Percentiles rank a stretch among this genome's conserved stretches.
Evolutionary conservation across 1,140 invertebrate species (phyloP).

Genomic region (Nasonia giraulti): DNA sequence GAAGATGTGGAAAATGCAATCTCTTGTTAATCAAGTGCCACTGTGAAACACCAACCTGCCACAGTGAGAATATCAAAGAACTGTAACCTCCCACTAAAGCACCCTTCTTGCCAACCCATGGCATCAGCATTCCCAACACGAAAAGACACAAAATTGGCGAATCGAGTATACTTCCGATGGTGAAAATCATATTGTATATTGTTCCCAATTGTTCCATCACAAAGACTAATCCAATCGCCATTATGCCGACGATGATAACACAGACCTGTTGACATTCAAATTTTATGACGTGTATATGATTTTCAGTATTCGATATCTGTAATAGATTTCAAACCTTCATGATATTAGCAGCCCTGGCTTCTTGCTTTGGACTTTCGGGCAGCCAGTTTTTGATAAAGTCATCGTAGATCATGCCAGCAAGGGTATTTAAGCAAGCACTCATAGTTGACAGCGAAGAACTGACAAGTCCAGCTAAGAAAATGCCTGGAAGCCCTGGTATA

Average conservation of each 20-base stretch:
- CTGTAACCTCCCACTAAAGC: constrained; percentile 74
- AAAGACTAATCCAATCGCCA: constrained; percentile 75
- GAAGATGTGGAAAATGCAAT: constrained; percentile 60
- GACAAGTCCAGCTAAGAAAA: constrained; percentile 83
- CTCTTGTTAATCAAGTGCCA: constrained; percentile 67
- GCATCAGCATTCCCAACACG: constrained; percentile 74
- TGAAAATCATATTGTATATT: constrained; percentile 70
- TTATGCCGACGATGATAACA: constrained; percentile 68
- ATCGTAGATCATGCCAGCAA: constrained; percentile 77
- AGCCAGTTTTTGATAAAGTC: constrained; percentile 74
- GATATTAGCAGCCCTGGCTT: constrained; percentile 63
- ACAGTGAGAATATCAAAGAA: constrained; percentile 74
- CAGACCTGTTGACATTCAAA: constrained; percentile 54
- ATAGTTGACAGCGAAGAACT: constrained; percentile 79
- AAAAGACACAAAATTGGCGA: constrained; percentile 76
- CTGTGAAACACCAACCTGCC: constrained; percentile 75
- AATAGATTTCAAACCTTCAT: constrained; percentile 63
- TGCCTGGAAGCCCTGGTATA: constrained; percentile 78
- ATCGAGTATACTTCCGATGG: constrained; percentile 73
- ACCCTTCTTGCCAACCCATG: constrained; percentile 73
- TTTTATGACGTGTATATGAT: neutral
- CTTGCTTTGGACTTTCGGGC: constrained; percentile 58
- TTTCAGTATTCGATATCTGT: neutral
- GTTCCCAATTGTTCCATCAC: constrained; percentile 68
- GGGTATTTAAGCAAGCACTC: constrained; percentile 73